Base-by-base conservation (phyloP, 2,113 vertebrate genomes). In the Nerophis ophidion region DNA sequence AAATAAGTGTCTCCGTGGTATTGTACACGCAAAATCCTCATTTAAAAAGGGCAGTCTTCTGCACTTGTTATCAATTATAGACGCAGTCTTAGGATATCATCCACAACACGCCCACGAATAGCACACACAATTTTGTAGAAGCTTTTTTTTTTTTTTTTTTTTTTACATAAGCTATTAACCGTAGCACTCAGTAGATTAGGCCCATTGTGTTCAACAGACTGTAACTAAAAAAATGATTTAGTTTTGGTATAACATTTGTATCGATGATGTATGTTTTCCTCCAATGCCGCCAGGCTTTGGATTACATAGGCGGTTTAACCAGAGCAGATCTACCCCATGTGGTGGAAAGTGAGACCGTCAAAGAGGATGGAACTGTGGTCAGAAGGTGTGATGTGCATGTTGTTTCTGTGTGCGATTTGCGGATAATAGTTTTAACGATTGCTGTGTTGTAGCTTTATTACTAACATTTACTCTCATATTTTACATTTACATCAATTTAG, bases 361-460 rank as follows among this genome's bases (percentile, higher is more conserved):
- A 82, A 86, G 91, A 93, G 69, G 92, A 95, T 63, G 94, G 93
- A 86, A 92, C 93, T 47, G 61, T 95, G 75, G 82, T 94, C 84
- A 94, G 91, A 90, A 95, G 93, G 95, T 97, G 91, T 93, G 91
- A 54, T 15, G 56, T 46, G 56, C 16, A 33, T 15, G 4, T 54
- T 60, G 52, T 46, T 50, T 56, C 26, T 14, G 15, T 61, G 38
- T 56, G n/a, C 50, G 1, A 10, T 51, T 42, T 13, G 11, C 8
- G 40, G 1, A 34, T 34, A 26, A 26, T 19, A 38, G 11, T 57
- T 34, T 9, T 16, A 45, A 17, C 45, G 15, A 51, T 36, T 52
- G 19, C 26, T 7, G 0, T 53, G 44, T 17, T 44, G 5, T 42
- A 57, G 36, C 11, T 54, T 62, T 35, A 11, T 46, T 35, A 69